phyloP scores from a whole-genome alignment of 2,113 vertebrate genomes.

The Dendropsophus ebraccatus region DNA sequence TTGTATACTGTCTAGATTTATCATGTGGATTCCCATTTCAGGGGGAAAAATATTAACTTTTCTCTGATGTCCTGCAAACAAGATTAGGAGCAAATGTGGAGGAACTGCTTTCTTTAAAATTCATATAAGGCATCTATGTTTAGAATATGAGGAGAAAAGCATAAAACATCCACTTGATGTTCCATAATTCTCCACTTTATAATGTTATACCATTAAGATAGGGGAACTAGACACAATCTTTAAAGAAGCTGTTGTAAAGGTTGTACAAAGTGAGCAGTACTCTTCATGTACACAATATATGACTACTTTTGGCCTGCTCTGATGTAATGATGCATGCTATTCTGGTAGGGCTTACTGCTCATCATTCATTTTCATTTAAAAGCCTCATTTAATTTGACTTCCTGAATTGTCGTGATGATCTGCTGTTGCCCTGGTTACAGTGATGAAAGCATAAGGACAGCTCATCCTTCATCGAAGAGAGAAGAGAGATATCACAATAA shows the following conservation, averaged over 20 bases:
- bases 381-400: slow-evolving; percentile 54
- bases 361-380: slow-evolving; percentile 50
- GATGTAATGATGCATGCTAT: slow-evolving; percentile 39
- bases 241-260: background rate
- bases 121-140: no score
- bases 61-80: background rate
- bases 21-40: no score
- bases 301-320: background rate
- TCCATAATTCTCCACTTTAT: no score
- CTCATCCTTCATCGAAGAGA: slow-evolving; percentile 38
- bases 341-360: slow-evolving; percentile 14
- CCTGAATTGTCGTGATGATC: slow-evolving; percentile 41
- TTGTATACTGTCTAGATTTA: no score
- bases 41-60: no score
- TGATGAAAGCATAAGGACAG: slow-evolving; percentile 47
- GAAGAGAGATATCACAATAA: slow-evolving; percentile 34
- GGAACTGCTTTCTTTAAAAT: no score
- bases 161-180: no score
- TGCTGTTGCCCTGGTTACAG: slow-evolving; percentile 46
- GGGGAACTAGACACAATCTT: background rate
- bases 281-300: background rate
- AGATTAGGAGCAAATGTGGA: background rate
- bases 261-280: background rate
- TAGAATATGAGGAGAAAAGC: no score
- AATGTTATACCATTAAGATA: background rate